These are phyloP conservation scores for Camelus dromedarius DNA, from an alignment of 2,113 vertebrate species.

Conservation along the genomic window DNA sequence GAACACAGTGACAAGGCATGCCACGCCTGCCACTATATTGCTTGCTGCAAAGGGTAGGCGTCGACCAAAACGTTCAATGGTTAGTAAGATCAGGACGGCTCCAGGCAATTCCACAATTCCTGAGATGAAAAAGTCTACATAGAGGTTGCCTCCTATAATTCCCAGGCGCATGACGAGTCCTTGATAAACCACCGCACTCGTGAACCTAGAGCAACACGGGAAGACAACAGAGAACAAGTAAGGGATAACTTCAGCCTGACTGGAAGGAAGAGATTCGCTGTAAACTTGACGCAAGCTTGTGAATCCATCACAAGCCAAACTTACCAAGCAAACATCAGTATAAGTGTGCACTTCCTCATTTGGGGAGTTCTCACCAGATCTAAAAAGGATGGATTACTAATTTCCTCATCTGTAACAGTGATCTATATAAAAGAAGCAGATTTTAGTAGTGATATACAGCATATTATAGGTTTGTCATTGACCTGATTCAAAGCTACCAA, in stretches of 20 bases:
- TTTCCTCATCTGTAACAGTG: constrained; percentile 87
- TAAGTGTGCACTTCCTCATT: constrained; percentile 94
- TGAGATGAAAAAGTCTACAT: constrained; percentile 94
- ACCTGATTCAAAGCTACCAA: not conserved
- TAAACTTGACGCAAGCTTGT: not conserved
- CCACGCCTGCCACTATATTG: constrained; percentile 89
- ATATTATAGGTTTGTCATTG: not conserved
- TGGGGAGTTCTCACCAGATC: constrained; percentile 93
- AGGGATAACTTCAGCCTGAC: not conserved
- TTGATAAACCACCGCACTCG: constrained; percentile 95
- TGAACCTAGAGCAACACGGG: constrained; percentile 90
- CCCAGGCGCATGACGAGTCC: constrained; percentile 96
- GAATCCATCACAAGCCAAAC: constrained; percentile 41
- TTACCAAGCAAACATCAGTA: constrained; percentile 97
- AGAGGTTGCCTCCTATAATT: constrained; percentile 92
- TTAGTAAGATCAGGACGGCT: constrained; percentile 92
- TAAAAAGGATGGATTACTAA: constrained; percentile 89
- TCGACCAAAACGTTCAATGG: constrained; percentile 93
- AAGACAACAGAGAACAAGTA: not conserved
- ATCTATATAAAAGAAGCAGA: constrained; percentile 85
- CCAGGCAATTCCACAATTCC: constrained; percentile 93
- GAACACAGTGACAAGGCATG: constrained; percentile 92
- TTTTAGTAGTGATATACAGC: constrained; percentile 19
- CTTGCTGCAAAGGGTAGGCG: constrained; percentile 92
- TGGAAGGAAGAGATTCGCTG: fast-evolving